phyloP scores from a whole-genome alignment of 2,113 vertebrate genomes.

The Hydropotes inermis region DNA sequence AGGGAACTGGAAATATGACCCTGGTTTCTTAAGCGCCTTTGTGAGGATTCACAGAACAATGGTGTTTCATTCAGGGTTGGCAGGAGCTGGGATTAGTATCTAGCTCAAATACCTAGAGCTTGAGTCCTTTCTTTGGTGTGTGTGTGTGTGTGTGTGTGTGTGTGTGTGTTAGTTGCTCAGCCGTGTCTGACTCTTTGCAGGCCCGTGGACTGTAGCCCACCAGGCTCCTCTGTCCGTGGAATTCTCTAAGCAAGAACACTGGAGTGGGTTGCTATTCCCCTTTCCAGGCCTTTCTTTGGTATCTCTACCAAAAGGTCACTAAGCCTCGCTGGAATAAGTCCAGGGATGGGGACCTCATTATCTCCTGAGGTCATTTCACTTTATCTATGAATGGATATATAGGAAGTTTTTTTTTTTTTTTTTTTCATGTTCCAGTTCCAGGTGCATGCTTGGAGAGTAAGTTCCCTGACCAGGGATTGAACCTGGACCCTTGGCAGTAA shows the following conservation, averaged over 20 bases:
- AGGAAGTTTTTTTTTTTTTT: not conserved
- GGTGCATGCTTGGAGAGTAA: not conserved
- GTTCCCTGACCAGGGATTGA: not conserved
- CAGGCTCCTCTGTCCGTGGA: not conserved
- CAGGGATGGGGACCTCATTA: not conserved
- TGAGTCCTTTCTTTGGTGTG: not conserved
- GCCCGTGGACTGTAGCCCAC: not conserved
- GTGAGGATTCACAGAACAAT: not conserved
- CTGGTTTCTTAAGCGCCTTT: not conserved
- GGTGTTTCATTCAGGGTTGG: not conserved
- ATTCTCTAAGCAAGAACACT: not conserved
- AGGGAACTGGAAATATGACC: not conserved
- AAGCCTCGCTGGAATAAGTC: not conserved
- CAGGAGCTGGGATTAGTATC: not conserved
- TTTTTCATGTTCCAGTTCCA: not conserved
- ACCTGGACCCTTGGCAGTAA: not conserved
- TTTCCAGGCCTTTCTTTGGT: not conserved
- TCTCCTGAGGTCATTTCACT: not conserved
- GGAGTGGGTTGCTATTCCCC: not conserved
- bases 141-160: not conserved
- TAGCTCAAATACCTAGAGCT: not conserved
- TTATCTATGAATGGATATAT: not conserved
- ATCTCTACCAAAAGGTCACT: not conserved
- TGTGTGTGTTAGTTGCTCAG: not conserved
- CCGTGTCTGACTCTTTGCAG: not conserved